A percentile compares a stretch with the other conserved stretches of the same genome.
Conservation (phyloP, 2,888 invertebrate species). For the Escarpia spicata region DNA sequence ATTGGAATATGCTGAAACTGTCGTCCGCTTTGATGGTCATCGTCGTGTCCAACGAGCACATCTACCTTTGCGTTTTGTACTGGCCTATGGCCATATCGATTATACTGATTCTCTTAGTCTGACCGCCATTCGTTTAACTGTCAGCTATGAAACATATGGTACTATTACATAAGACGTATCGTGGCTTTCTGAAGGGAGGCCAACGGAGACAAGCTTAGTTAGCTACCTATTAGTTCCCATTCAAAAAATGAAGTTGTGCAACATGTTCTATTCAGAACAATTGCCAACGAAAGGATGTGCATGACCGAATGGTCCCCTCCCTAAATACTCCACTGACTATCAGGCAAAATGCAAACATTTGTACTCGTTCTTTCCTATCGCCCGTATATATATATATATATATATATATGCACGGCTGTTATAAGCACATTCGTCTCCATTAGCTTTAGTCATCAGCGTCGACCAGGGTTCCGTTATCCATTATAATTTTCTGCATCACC, state of each 20-base stretch:
- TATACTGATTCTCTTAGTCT: neutral
- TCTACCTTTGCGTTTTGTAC: neutral
- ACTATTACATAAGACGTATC: no score
- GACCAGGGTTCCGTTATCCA: neutral
- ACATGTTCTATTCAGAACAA: no score
- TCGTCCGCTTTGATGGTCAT: neutral
- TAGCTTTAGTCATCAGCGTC: neutral
- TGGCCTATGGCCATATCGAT: neutral
- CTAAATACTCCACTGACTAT: no score
- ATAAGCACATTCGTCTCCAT: neutral
- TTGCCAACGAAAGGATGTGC: no score
- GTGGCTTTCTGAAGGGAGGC: no score
- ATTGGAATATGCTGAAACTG: neutral
- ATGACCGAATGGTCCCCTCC: no score
- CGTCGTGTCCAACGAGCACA: neutral
- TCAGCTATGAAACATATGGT: neutral
- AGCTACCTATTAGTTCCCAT: no score
- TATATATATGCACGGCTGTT: neutral
- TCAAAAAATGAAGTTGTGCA: no score
- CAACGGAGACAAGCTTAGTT: no score
- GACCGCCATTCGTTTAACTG: neutral
- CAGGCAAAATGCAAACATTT: no score
- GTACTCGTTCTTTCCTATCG: no score
- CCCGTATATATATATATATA: no score
- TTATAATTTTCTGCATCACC: slow-evolving; percentile 8